Evolutionary conservation across 2,113 vertebrate genomes (phyloP), one percentile per base, ranked within the genome.

Genomic region (Synchiropus splendidus): DNA sequence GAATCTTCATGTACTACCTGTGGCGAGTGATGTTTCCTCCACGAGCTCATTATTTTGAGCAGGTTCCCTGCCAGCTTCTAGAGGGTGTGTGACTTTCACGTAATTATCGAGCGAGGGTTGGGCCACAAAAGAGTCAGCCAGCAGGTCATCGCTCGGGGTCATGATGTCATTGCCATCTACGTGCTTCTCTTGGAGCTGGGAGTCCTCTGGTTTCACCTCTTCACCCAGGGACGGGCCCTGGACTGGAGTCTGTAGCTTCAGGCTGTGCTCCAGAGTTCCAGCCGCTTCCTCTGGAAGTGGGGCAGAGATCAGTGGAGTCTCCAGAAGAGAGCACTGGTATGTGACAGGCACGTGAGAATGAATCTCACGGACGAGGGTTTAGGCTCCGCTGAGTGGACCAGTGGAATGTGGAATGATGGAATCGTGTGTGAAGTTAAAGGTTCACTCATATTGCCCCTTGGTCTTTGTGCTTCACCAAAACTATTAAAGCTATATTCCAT

Each of bases 331-430:
- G 40, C 47, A 46, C 57, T 70, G 74, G 68, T 71, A 86, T 84
- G 75, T 83, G 61, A 67, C 77, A 77, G 42, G 44, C 48, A 61
- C 15, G 45, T 80, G 77, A 76, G 77, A 79, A 84, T 83, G 50
- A 76, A 58, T 48, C 34, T 31, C 43, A 58, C 70, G 64, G 65
- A 61, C 60, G 54, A 62, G 41, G 55, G 52, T 59, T 70, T 61
- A 74, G 31, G 38, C 15, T 58, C 69, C 54, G 17, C 62, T 6
- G 51, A 67, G 57, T 40, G 36, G 38, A 50, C 47, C 12, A 70
- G 67, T 49, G 69, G 70, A 77, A 80, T 81, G 61, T 70, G 45
- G 45, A 64, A 62, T 65, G 47, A 64, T 50, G 39, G 34, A 36
- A 42, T 37, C 44, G 74, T 64, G 45, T 5, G 9, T 18, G 11